phyloP scores from a whole-genome alignment of 2,888 invertebrate genomes.

The Thumatha senex region DNA sequence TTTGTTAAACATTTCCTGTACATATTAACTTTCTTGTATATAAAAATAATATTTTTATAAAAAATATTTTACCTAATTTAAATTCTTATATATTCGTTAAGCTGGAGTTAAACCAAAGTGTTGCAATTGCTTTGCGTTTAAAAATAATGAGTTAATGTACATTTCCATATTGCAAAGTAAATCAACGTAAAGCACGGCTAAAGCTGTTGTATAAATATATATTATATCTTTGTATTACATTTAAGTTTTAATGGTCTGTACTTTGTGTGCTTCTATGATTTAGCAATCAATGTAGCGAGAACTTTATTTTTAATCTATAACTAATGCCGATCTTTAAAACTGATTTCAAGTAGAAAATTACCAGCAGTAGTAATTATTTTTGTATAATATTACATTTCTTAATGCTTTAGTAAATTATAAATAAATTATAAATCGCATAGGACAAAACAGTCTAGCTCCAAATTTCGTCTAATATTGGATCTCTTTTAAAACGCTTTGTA shows the following conservation, averaged over 20 bases:
- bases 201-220: conserved; percentile 59
- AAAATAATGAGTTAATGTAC: conserved; percentile 47
- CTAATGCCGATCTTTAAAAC: conserved; percentile 5
- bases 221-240: conserved; percentile 45
- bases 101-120: conserved; percentile 88
- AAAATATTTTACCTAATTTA: conserved; percentile 33
- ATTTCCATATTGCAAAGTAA: conserved; percentile 69
- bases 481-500: conserved; percentile 64
- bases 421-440: neutral
- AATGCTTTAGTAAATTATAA: conserved; percentile 1
- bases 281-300: conserved; percentile 19
- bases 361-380: too few relatives aligned
- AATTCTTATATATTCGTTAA: conserved; percentile 67
- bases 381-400: neutral
- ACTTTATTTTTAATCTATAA: conserved; percentile 23
- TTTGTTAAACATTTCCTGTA: conserved; percentile 36
- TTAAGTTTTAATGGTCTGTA: conserved; percentile 41
- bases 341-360: neutral
- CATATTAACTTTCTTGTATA: conserved; percentile 27
- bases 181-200: conserved; percentile 65
- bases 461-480: conserved; percentile 47
- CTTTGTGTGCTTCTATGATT: conserved; percentile 42
- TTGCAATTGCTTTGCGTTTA: conserved; percentile 76
- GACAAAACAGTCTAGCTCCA: conserved; percentile 13
- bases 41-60: conserved; percentile 25